Evolutionary conservation across 2,797 vertebrate species (phyloP).

Genomic region (Pseudochaenichthys georgianus): DNA sequence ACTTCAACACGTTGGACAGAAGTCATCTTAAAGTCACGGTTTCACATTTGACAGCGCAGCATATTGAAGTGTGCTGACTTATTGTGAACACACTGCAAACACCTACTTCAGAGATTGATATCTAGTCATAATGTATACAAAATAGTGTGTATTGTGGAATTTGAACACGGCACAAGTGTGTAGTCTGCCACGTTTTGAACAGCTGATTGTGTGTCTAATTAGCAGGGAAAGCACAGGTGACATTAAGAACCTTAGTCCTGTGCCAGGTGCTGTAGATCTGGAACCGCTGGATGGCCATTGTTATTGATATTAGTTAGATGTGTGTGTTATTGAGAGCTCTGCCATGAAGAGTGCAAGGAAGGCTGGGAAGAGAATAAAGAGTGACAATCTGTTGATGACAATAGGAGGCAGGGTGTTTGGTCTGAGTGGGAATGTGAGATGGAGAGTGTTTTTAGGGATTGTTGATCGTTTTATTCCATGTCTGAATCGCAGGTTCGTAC

Average conservation of each 20-base stretch:
- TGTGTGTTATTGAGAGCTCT: conserved; percentile 13
- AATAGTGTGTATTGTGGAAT: conserved; percentile 1
- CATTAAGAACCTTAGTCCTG: background rate
- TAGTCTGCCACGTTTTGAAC: background rate
- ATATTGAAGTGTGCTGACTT: background rate
- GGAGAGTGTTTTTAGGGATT: background rate
- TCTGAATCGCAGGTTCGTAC: conserved; percentile 56
- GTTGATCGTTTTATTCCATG: conserved; percentile 39
- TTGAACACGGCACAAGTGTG: background rate
- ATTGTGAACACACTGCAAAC: background rate
- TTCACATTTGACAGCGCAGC: background rate
- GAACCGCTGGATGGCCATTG: background rate
- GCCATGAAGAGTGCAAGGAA: conserved; percentile 10
- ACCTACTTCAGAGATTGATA: background rate
- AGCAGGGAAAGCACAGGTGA: conserved; percentile 3
- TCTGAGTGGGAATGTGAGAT: background rate
- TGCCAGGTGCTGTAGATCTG: conserved; percentile 13
- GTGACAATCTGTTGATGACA: conserved; percentile 69
- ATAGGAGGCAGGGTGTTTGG: conserved; percentile 28
- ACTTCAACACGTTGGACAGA: background rate
- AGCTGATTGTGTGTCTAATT: conserved; percentile 6
- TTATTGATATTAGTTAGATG: background rate
- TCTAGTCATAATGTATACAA: background rate
- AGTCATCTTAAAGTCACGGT: background rate
- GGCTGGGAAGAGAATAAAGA: background rate